phyloP scores from a whole-genome alignment of 2,113 vertebrate species.

The Edolisoma coerulescens region DNA sequence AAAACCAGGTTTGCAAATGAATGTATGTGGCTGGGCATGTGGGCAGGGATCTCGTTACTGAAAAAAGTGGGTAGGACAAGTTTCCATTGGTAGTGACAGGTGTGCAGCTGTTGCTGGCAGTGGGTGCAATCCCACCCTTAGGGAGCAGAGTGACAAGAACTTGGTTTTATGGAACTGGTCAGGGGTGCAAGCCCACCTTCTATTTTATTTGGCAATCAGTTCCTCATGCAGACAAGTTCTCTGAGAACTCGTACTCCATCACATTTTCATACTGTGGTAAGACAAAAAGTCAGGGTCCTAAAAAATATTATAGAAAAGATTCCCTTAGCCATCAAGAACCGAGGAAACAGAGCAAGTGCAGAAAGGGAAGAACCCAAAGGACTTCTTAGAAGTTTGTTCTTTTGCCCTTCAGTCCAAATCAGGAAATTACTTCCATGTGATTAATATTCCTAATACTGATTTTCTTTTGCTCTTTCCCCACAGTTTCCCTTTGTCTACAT shows the following conservation, averaged over 20 bases:
- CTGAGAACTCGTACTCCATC: not conserved
- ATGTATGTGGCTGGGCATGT: not conserved
- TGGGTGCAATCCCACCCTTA: not conserved
- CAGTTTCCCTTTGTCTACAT: slow-evolving; percentile 42
- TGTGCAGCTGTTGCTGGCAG: not conserved
- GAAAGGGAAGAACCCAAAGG: not conserved
- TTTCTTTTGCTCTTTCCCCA: not conserved
- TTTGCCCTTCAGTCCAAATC: not conserved
- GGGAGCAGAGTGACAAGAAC: not conserved
- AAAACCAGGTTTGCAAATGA: not conserved
- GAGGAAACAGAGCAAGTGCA: not conserved
- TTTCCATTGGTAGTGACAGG: not conserved
- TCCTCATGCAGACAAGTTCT: not conserved
- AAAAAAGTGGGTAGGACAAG: not conserved
- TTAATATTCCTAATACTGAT: not conserved
- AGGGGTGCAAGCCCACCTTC: not conserved
- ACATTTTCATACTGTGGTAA: not conserved
- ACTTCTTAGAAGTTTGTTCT: not conserved
- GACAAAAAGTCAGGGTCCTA: not conserved
- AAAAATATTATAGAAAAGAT: not conserved
- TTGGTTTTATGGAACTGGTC: not conserved
- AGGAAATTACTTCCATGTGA: not conserved
- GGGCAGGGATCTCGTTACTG: not conserved
- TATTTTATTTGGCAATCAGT: not conserved
- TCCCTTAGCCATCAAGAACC: not conserved